Conservation (phyloP, 2,113 vertebrate species). For the Alethe castanea region DNA sequence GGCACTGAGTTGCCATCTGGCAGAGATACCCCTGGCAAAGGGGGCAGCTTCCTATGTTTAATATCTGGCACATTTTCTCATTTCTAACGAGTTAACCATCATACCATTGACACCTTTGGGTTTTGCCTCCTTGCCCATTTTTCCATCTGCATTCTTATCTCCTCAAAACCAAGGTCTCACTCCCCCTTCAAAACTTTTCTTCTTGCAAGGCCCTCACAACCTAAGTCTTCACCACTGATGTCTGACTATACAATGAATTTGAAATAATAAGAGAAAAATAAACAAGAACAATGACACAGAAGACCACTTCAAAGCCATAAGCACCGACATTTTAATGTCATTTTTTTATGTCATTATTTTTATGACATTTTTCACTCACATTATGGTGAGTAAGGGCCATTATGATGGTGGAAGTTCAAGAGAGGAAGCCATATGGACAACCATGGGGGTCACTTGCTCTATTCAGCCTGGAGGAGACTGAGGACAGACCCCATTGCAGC, state of each 20-base stretch:
- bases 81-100: not conserved
- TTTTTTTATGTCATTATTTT: too few species aligned
- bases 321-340: not conserved
- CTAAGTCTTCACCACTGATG: not conserved
- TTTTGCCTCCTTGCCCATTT: not conserved
- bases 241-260: not conserved
- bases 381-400: not conserved
- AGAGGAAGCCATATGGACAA: fast-evolving
- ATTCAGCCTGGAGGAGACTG: not conserved
- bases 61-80: not conserved
- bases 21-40: not conserved
- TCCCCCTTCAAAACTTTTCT: not conserved
- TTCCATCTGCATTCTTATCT: not conserved
- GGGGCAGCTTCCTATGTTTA: not conserved
- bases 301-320: not conserved
- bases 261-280: not conserved
- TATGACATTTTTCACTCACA: too few species aligned
- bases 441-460: fast-evolving
- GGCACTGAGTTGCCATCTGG: not conserved
- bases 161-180: not conserved
- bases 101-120: too few species aligned
- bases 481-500: not conserved
- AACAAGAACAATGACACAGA: not conserved
- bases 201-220: not conserved
- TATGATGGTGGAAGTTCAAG: not conserved